A percentile compares a stretch with the other conserved stretches of the same genome.
phyloP scores from a whole-genome alignment of 2,797 vertebrate genomes.

The Fratercula arctica region DNA sequence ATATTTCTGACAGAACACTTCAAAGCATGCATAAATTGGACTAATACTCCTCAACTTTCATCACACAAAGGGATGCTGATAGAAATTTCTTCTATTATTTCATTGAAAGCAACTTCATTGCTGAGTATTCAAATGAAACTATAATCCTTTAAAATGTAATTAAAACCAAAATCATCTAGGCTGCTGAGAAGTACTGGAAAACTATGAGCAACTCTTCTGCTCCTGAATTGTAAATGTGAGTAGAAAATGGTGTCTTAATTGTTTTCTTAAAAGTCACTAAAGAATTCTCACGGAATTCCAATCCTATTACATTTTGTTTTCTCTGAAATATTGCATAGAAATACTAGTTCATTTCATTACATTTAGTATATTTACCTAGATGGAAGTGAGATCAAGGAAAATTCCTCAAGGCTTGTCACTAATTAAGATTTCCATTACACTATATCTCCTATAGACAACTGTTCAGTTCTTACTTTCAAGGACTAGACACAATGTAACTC shows the following conservation, averaged over 20 bases:
- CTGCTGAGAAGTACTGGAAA: neutral
- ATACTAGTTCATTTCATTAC: neutral
- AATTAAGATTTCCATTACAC: neutral
- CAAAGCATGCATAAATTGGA: neutral
- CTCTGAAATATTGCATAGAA: neutral
- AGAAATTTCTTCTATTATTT: neutral
- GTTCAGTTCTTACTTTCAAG: neutral
- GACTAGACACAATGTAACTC: no score
- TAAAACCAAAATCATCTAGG: rapidly evolving
- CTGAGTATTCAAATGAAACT: neutral
- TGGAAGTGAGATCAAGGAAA: neutral
- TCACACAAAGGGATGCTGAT: neutral
- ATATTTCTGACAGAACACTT: neutral
- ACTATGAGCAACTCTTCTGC: neutral
- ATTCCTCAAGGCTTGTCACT: neutral
- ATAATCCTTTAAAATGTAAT: neutral
- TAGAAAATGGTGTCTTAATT: neutral
- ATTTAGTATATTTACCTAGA: neutral
- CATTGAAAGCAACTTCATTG: neutral
- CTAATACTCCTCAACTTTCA: neutral
- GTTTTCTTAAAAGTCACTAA: neutral
- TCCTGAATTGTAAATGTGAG: neutral
- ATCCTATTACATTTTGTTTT: neutral
- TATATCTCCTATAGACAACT: no score
- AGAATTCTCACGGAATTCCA: neutral